phyloP scores from a whole-genome alignment of 1,140 invertebrate species.

The Coboldia fuscipes region DNA sequence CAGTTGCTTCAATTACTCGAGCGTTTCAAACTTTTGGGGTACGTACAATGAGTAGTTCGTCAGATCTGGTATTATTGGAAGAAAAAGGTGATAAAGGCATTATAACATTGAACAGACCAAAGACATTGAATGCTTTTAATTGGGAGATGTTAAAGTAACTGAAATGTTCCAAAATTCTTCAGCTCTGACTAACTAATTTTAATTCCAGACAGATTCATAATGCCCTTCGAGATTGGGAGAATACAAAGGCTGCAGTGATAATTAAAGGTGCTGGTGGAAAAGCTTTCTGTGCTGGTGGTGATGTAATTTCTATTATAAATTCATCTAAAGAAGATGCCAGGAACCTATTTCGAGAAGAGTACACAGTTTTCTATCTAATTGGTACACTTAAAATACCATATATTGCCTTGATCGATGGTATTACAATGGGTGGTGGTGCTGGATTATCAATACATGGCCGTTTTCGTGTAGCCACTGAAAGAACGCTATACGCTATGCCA shows the following conservation, averaged over 20 bases:
- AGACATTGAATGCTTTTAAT: conserved; percentile 84
- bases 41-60: too few relatives aligned
- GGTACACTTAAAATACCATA: conserved; percentile 81
- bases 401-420: conserved; percentile 85
- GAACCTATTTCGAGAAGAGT: conserved; percentile 82
- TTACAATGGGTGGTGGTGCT: conserved; percentile 97
- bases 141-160: conserved; percentile 52
- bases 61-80: not conserved
- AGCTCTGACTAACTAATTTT: too few relatives aligned
- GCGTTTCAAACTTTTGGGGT: too few relatives aligned
- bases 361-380: conserved; percentile 75
- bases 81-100: conserved; percentile 35
- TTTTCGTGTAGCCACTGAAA: conserved; percentile 88
- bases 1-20: too few relatives aligned
- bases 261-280: conserved; percentile 85
- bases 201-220: conserved; percentile 46
- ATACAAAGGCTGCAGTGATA: conserved; percentile 59
- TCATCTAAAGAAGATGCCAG: conserved; percentile 40
- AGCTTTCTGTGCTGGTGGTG: conserved; percentile 97
- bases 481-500: conserved; percentile 97
- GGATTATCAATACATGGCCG: conserved; percentile 89
- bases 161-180: too few relatives aligned
- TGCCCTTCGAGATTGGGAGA: conserved; percentile 68
- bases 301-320: conserved; percentile 64
- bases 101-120: conserved; percentile 84